Evolutionary conservation across 2,888 invertebrate genomes (phyloP).

Genomic region (Meta bourneti): DNA sequence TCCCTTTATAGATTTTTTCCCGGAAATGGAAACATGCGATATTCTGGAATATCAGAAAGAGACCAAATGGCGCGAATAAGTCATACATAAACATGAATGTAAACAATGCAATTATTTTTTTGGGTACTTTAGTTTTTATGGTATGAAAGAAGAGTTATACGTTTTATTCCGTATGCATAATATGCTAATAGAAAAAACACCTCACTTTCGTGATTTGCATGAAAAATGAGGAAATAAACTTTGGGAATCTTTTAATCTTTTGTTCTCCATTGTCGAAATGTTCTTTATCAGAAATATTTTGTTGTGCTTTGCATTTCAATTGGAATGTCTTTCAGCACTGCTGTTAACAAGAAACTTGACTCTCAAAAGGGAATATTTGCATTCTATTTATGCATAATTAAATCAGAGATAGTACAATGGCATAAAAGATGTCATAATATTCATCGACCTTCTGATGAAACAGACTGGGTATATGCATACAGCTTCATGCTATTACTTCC

Average conservation of each 20-base stretch:
- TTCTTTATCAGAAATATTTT: too few species aligned
- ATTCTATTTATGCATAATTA: too few species aligned
- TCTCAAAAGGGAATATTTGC: too few species aligned
- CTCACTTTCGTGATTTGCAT: neutral
- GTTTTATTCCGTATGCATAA: neutral
- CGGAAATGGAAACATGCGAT: neutral
- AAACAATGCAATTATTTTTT: neutral
- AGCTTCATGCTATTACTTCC: too few species aligned
- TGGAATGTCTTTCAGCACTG: too few species aligned
- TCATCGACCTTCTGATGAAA: too few species aligned
- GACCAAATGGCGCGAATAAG: neutral
- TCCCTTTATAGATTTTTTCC: neutral
- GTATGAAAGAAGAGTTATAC: neutral
- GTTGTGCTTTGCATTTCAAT: too few species aligned
- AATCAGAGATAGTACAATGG: too few species aligned
- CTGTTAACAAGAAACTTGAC: too few species aligned
- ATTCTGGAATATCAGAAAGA: neutral
- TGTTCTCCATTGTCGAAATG: too few species aligned
- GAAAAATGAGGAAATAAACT: neutral
- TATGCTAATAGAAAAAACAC: neutral
- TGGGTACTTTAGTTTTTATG: neutral
- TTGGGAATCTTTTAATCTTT: neutral
- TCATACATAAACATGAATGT: neutral
- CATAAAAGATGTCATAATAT: too few species aligned
- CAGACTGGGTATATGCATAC: too few species aligned